Percentiles rank a stretch among this genome's conserved stretches.
phyloP scores from a whole-genome alignment of 2,113 vertebrate genomes.

The Balaenoptera acutorostrata region DNA sequence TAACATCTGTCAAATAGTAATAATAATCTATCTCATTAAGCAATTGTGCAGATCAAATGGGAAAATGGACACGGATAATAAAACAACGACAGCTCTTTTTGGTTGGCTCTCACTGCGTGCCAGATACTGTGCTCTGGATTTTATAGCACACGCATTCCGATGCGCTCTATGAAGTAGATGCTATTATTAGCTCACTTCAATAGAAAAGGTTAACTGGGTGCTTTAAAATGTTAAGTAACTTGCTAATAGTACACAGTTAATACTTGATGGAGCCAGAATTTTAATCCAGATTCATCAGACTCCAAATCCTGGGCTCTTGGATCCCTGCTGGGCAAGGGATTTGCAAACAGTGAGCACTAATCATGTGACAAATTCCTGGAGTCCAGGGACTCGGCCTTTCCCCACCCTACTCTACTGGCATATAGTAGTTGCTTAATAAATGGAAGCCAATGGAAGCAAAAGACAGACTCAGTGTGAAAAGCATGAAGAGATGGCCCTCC shows the following conservation, averaged over 20 bases:
- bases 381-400: neutral
- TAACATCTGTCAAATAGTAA: constrained; percentile 24
- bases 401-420: neutral
- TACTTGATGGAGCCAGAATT: neutral
- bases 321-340: neutral
- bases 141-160: neutral
- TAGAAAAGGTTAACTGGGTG: neutral
- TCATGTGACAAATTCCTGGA: neutral
- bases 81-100: neutral
- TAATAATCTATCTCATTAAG: constrained; percentile 20
- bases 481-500: neutral
- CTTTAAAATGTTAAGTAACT: neutral
- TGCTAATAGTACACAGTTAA: neutral
- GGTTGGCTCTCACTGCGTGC: neutral
- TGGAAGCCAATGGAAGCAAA: neutral
- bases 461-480: neutral
- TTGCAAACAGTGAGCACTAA: neutral
- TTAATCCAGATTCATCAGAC: neutral
- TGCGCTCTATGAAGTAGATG: neutral
- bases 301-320: neutral
- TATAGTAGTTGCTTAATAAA: neutral
- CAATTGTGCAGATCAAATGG: neutral
- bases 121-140: neutral
- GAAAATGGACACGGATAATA: neutral
- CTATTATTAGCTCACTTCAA: neutral